Percentiles rank a stretch among this genome's conserved stretches.
These are phyloP conservation scores for Balanococcus diminutus DNA, from an alignment of 2,888 invertebrate genomes.

Conservation along the genomic window DNA sequence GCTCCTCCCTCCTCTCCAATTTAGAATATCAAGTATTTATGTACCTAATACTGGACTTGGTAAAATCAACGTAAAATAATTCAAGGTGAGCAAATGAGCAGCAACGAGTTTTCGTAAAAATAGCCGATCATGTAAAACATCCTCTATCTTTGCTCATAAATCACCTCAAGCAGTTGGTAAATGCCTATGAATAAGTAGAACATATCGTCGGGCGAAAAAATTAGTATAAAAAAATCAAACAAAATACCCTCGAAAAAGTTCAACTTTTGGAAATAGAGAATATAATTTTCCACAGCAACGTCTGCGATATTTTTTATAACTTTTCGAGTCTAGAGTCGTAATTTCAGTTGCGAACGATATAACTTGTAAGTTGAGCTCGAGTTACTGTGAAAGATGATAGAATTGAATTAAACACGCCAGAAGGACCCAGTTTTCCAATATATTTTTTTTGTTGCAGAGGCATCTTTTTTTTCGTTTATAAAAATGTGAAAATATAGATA, in stretches of 20 bases:
- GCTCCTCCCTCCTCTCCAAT: no score
- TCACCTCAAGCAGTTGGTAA: neutral
- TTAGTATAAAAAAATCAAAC: neutral
- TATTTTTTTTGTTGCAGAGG: neutral
- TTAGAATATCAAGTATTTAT: no score
- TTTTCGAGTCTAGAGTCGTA: neutral
- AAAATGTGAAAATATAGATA: neutral
- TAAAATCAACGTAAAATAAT: no score
- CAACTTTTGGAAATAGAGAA: neutral
- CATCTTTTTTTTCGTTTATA: neutral
- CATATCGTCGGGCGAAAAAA: neutral
- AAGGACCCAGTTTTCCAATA: neutral
- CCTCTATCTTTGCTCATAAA: neutral
- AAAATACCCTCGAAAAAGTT: neutral
- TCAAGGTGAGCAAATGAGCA: no score
- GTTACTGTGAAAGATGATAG: neutral
- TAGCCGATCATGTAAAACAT: neutral
- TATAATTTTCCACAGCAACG: neutral
- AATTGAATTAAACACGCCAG: neutral
- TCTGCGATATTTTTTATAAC: neutral
- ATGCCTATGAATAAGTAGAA: neutral
- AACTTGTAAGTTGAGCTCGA: neutral
- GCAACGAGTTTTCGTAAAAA: no score
- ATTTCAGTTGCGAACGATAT: neutral
- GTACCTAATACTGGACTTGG: no score